These are phyloP conservation scores for Magallana nippona DNA, from an alignment of 2,888 invertebrate genomes.

Conservation along the genomic window DNA sequence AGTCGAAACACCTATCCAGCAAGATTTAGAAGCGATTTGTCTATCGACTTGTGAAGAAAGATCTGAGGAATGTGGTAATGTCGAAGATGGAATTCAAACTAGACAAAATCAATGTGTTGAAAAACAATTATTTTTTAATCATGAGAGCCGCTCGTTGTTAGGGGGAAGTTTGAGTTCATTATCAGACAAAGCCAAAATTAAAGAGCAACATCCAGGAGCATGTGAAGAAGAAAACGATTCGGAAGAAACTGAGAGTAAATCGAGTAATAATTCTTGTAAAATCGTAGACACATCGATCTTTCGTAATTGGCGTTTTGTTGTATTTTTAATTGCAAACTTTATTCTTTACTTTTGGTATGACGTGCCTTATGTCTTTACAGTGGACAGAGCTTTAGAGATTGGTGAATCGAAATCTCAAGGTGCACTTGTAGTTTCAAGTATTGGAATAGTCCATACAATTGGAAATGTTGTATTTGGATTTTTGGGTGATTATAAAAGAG, in stretches of 20 bases:
- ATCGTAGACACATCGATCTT: conserved; percentile 56
- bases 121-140: not conserved
- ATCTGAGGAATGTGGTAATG: too few species aligned
- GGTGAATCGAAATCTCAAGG: conserved; percentile 78
- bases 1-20: conserved; percentile 3
- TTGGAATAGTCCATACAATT: conserved; percentile 88
- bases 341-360: conserved; percentile 93
- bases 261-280: not conserved
- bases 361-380: conserved; percentile 95
- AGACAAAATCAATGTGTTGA: not conserved
- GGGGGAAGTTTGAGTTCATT: conserved; percentile 20
- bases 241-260: not conserved
- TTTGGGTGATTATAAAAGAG: conserved; percentile 90
- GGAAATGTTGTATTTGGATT: conserved; percentile 88
- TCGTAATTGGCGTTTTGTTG: conserved; percentile 48
- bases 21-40: not conserved
- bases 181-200: not conserved
- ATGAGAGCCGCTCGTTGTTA: not conserved
- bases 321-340: conserved; percentile 85
- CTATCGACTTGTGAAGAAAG: too few species aligned
- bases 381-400: conserved; percentile 86
- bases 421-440: conserved; percentile 89
- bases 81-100: too few species aligned
- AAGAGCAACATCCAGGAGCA: not conserved
- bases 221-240: not conserved